Conservation (phyloP, 2,113 vertebrate genomes). For the Urocolius indicus region DNA sequence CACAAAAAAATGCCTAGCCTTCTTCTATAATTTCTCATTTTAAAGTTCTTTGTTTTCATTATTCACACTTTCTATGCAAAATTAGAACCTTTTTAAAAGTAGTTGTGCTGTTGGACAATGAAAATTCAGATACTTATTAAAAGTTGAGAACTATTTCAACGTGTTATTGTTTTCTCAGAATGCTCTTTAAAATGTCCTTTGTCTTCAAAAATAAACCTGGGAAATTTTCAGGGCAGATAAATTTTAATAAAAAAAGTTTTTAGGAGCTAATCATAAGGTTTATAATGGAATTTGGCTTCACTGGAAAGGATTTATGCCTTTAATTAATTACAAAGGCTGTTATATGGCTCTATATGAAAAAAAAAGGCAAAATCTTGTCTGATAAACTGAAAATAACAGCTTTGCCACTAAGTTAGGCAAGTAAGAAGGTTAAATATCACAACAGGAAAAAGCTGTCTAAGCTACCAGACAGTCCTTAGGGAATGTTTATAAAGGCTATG, state of each 20-base stretch:
- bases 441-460: slow-evolving; percentile 2
- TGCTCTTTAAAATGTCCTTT: background rate
- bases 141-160: background rate
- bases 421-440: slow-evolving; percentile 26
- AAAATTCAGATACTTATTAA: background rate
- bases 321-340: background rate
- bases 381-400: background rate
- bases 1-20: background rate
- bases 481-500: background rate
- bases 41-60: background rate
- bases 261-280: background rate
- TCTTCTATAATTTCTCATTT: background rate
- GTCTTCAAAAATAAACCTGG: background rate
- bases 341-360: background rate
- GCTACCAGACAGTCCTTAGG: background rate
- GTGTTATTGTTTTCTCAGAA: background rate
- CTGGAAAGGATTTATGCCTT: background rate
- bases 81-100: background rate
- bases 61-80: background rate
- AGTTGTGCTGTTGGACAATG: background rate
- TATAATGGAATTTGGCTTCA: background rate
- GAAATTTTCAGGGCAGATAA: background rate
- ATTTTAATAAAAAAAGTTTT: background rate
- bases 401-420: background rate
- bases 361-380: background rate